phyloP scores from a whole-genome alignment of 2,113 vertebrate species.

The Tachuris rubrigastra region DNA sequence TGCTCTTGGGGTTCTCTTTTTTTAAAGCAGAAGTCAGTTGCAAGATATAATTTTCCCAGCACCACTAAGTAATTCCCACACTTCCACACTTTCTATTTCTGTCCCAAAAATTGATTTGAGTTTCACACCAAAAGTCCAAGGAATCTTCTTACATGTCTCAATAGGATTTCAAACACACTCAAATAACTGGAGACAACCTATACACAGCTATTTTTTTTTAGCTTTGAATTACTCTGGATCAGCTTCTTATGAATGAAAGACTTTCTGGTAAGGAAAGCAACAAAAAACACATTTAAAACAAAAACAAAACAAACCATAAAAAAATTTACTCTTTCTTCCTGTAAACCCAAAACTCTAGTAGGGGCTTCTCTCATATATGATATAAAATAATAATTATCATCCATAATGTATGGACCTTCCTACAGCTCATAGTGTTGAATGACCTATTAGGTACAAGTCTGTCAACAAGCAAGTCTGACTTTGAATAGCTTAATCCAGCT shows the following conservation, averaged over 20 bases:
- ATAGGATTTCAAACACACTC: not conserved
- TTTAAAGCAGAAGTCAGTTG: not conserved
- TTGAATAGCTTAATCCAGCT: not conserved
- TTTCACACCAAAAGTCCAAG: not conserved
- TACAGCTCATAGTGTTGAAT: not conserved
- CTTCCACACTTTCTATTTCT: not conserved
- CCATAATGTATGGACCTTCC: not conserved
- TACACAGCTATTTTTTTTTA: not conserved
- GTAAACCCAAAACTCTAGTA: not conserved
- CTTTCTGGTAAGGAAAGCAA: not conserved
- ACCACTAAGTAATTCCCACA: not conserved
- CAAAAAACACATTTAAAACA: not conserved
- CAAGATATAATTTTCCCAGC: not conserved
- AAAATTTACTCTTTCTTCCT: not conserved
- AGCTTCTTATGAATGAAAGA: not conserved
- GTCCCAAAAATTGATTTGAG: not conserved
- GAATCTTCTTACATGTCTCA: not conserved
- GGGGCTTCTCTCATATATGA: not conserved
- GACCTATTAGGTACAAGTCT: not conserved
- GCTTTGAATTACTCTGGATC: not conserved
- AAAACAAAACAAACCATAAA: not conserved
- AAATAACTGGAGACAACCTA: not conserved
- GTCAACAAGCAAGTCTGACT: not conserved
- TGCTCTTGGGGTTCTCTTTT: not conserved
- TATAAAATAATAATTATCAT: not conserved